Percentiles rank a stretch among this genome's conserved stretches.
These are phyloP conservation scores for Heliconius ismenius DNA, from an alignment of 2,888 invertebrate genomes.

Conservation along the genomic window DNA sequence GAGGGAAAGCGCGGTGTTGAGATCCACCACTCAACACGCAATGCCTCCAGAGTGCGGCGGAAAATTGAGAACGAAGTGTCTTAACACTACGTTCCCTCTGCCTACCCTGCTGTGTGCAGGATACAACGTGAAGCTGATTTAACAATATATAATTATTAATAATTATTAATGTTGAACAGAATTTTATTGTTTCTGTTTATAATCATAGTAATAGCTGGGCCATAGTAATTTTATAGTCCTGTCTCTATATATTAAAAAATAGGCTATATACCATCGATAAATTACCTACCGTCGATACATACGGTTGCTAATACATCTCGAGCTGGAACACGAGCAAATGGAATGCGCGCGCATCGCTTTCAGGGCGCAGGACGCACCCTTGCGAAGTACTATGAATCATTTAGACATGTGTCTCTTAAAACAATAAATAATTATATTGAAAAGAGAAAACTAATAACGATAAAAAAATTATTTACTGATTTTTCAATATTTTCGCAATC, in stretches of 20 bases:
- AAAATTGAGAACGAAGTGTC: no score
- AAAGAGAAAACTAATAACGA: neutral
- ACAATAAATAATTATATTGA: constrained; percentile 10
- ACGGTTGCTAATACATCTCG: constrained; percentile 54
- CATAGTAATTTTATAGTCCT: constrained; percentile 24
- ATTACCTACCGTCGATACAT: constrained; percentile 36
- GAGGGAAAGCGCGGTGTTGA: no score
- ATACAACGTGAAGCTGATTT: neutral
- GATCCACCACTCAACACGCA: no score
- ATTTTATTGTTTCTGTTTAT: neutral
- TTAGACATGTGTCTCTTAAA: constrained; percentile 55
- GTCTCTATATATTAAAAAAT: constrained; percentile 27
- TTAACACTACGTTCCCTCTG: no score
- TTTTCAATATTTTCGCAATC: neutral
- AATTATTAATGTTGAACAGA: neutral
- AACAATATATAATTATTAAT: neutral
- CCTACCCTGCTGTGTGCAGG: no score
- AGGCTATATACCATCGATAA: constrained; percentile 31
- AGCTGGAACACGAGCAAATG: constrained; percentile 57
- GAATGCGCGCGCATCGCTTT: constrained; percentile 75
- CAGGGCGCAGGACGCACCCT: constrained; percentile 77
- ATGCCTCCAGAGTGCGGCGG: no score
- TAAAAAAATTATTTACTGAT: neutral
- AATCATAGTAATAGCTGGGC: neutral
- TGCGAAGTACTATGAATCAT: constrained; percentile 59